Evolutionary conservation across 2,797 vertebrate species (phyloP).

Genomic region (Periophthalmus magnuspinnatus): DNA sequence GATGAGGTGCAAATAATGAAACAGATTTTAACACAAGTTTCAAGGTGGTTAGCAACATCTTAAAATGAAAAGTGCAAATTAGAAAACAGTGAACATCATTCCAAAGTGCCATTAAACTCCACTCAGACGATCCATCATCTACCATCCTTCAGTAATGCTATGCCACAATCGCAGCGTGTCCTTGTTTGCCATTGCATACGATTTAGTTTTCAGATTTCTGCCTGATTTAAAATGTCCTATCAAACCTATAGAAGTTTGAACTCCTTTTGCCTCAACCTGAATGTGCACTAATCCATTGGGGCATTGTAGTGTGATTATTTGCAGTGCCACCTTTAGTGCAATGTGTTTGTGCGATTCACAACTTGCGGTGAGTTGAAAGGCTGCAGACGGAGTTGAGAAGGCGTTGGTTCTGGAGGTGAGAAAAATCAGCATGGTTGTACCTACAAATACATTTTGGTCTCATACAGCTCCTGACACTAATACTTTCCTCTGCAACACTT

Average conservation of each 20-base stretch:
- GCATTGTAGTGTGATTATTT: constrained; percentile 17
- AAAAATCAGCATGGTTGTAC: constrained; percentile 9
- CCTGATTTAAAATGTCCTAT: constrained; percentile 3
- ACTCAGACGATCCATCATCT: not conserved
- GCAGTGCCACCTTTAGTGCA: constrained; percentile 15
- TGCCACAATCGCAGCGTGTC: not conserved
- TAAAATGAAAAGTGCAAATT: not conserved
- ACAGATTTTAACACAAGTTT: not conserved
- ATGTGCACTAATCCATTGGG: constrained; percentile 13
- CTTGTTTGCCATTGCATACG: not conserved
- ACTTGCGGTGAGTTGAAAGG: constrained; percentile 16
- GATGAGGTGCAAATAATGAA: not conserved
- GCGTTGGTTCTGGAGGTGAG: constrained; percentile 6
- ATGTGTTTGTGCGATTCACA: constrained; percentile 28
- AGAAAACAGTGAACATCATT: not conserved
- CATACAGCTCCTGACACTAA: not conserved
- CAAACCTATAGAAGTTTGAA: constrained; percentile 20
- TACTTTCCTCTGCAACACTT: not conserved
- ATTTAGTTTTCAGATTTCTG: not conserved
- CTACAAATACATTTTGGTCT: constrained; percentile 1
- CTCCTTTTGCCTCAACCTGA: not conserved
- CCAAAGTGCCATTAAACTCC: not conserved
- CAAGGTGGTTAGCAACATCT: not conserved
- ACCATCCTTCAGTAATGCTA: not conserved
- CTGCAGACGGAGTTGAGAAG: constrained; percentile 12